phyloP scores from a whole-genome alignment of 2,888 invertebrate genomes.

The Spilosoma lubricipeda region DNA sequence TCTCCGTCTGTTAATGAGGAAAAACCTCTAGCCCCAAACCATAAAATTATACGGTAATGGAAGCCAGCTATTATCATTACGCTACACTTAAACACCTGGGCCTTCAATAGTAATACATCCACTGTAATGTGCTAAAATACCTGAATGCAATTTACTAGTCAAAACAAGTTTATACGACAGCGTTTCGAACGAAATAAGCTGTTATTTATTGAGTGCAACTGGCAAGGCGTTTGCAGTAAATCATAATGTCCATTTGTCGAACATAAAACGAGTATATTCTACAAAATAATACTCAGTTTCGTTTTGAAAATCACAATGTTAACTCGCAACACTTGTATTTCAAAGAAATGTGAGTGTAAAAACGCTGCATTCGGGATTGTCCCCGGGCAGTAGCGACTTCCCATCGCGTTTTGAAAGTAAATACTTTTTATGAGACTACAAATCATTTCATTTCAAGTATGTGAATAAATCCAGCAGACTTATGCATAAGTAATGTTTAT shows the following conservation, averaged over 20 bases:
- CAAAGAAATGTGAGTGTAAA: slow-evolving; percentile 62
- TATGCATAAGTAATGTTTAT: slow-evolving; percentile 53
- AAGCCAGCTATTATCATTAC: slow-evolving; percentile 42
- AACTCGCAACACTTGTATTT: slow-evolving; percentile 45
- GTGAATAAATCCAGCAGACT: slow-evolving; percentile 50
- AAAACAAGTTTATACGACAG: slow-evolving; percentile 24
- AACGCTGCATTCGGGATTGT: slow-evolving; percentile 56
- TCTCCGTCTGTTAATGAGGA: slow-evolving; percentile 45
- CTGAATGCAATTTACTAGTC: slow-evolving; percentile 41
- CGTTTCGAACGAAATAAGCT: slow-evolving; percentile 40
- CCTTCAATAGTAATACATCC: slow-evolving; percentile 34
- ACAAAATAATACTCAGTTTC: slow-evolving; percentile 34
- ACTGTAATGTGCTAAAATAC: slow-evolving; percentile 33
- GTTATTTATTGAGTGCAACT: slow-evolving; percentile 63
- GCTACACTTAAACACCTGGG: slow-evolving; percentile 27
- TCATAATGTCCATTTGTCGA: slow-evolving; percentile 63
- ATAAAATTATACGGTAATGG: slow-evolving; percentile 52
- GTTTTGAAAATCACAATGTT: slow-evolving; percentile 49
- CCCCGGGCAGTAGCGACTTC: slow-evolving; percentile 52
- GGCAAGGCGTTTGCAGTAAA: slow-evolving; percentile 59
- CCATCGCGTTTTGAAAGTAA: slow-evolving; percentile 49
- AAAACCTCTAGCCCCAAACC: slow-evolving; percentile 37
- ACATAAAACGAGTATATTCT: slow-evolving; percentile 56
- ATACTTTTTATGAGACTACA: slow-evolving; percentile 65
- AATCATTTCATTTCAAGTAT: slow-evolving; percentile 61